Evolutionary conservation across 2,888 invertebrate species (phyloP).

Genomic region (Galerucella pusilla): DNA sequence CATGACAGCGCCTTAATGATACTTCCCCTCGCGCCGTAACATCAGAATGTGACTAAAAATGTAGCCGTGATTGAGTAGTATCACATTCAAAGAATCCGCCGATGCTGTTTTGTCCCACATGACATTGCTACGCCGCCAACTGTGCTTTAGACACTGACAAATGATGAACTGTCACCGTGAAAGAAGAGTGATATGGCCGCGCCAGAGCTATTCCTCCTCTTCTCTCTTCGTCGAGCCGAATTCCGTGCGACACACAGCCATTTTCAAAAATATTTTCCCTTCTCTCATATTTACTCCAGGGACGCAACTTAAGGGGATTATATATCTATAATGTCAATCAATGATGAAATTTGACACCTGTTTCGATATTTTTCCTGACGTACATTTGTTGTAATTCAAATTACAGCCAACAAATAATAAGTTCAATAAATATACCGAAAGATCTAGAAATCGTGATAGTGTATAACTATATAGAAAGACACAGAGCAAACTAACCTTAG

Average conservation of each 20-base stretch:
- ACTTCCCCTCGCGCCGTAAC: constrained; percentile 62
- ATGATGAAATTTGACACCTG: constrained; percentile 3
- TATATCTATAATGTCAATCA: background rate
- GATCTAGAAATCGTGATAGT: too few species aligned
- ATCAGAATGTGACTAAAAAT: constrained; percentile 58
- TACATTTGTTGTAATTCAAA: too few species aligned
- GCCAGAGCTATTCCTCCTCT: constrained; percentile 61
- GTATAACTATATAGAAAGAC: too few species aligned
- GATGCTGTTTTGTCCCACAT: constrained; percentile 67
- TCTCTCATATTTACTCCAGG: constrained; percentile 58
- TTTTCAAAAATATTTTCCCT: constrained; percentile 63
- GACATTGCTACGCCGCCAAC: constrained; percentile 66
- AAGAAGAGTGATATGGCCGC: constrained; percentile 68
- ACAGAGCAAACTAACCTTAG: too few species aligned
- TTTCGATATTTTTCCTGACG: background rate
- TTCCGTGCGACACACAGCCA: constrained; percentile 62
- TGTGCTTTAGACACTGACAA: constrained; percentile 67
- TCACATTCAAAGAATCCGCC: constrained; percentile 62
- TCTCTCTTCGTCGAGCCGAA: constrained; percentile 59
- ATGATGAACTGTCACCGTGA: constrained; percentile 68
- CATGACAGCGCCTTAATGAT: constrained; percentile 67
- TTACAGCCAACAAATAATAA: too few species aligned
- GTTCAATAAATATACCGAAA: too few species aligned
- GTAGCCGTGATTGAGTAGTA: constrained; percentile 24
- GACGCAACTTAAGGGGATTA: constrained; percentile 12